phyloP scores from a whole-genome alignment of 2,113 vertebrate genomes.

The Thalassarche chlororhynchos region DNA sequence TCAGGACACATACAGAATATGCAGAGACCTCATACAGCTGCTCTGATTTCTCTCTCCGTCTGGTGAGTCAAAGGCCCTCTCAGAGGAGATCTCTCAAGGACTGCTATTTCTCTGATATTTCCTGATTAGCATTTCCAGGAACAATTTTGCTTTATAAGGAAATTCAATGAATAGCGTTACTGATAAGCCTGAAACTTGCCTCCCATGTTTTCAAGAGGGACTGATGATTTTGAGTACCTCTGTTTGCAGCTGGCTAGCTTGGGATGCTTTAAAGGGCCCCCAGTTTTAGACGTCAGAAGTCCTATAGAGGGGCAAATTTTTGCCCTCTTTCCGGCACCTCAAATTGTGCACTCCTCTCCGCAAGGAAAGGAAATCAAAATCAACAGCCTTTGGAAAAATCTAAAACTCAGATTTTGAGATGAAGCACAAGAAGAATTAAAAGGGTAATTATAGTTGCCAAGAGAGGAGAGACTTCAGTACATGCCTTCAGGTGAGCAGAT shows the following conservation, averaged over 20 bases:
- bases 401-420: constrained; percentile 4
- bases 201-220: not conserved
- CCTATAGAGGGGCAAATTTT: not conserved
- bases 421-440: constrained; percentile 29
- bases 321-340: not conserved
- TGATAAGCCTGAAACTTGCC: constrained; percentile 21
- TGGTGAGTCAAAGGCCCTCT: not conserved
- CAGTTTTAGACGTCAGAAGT: not conserved
- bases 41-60: not conserved
- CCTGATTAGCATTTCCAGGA: constrained; percentile 43
- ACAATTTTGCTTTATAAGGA: constrained; percentile 34
- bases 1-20: not conserved
- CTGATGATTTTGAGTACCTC: not conserved
- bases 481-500: constrained; percentile 26
- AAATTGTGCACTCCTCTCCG: not conserved
- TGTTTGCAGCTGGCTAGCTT: not conserved
- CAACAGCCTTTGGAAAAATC: not conserved
- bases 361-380: not conserved
- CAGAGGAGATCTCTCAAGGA: constrained; percentile 13
- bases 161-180: constrained; percentile 9
- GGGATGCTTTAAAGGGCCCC: not conserved
- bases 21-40: constrained; percentile 5
- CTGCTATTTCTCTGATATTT: constrained; percentile 24
- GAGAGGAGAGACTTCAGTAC: constrained; percentile 4
- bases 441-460: not conserved